Evolutionary conservation across 53 echinoderm and acorn worm genomes (phyloP), one percentile per base, ranked within the genome.

Genomic region (Pentamera pediparva): DNA sequence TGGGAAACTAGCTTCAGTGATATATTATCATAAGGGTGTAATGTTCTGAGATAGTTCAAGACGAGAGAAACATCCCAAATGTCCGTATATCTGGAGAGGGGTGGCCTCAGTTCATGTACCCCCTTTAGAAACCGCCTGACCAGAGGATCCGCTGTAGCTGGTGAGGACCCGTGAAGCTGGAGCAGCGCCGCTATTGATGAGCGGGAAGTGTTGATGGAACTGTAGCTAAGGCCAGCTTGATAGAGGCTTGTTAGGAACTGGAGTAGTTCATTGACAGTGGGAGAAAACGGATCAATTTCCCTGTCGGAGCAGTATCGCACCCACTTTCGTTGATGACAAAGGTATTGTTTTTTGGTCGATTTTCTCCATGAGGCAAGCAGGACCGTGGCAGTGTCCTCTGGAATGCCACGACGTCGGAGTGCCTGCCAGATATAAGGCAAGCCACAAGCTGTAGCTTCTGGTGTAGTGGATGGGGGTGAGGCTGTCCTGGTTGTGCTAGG

Each of bases 261-360:
- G 1, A 61, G 36, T 4, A 60, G 13, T 39, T 59, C 38, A 36
- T 19, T 61, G 37, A 65, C 17, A 65, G 65, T 39, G 65, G 69
- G 39, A 8, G 4, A 7, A 69, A 69, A 20, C 25, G 77, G 77
- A 77, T 81, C 59, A 39, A 65, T 22, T 50, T 74, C 25, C 43
- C 73, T 20, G 18, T n/a, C 11, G 13, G 0, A 0, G 34, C 45
- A 58, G 60, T 58, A 81, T 0, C 55, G 22, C 17, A 70, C 37
- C 71, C 80, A 80, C 29, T 69, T 80, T 33, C 70, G 49, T 40
- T 50, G 65, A 56, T 80, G 52, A 56, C 70, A 70, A 3, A 65
- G 4, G 31, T 80, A 70, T 37, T 80, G 80, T 33, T 56, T 70
- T 30, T 70, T 32, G 9, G 80, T 80, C 2, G 71, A 70, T 35